Base-by-base conservation (phyloP, 2,888 invertebrate genomes). In the Drosophila greeni region DNA sequence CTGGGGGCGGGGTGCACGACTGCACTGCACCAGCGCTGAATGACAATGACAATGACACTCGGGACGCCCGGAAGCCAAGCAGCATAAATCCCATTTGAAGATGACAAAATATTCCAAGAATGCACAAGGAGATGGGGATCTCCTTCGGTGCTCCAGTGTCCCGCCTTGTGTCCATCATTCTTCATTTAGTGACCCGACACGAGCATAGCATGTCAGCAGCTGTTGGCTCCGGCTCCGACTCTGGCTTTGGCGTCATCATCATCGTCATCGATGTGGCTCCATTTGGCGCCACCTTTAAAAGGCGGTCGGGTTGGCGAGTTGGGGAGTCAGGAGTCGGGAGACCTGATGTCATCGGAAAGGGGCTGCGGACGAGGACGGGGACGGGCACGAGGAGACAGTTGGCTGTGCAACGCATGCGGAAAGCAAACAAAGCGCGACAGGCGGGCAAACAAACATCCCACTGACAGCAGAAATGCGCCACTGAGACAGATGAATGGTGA, bases 131-230 rank as follows among this genome's bases (percentile, higher is more conserved):
- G 24, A 16, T 2, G n/a, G 24, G 42, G 24, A 16, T 20, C 51
- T 31, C 52, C 14, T 43, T 29, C 36, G 34, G 31, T 24, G 24
- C 24, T 45, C 20, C n/a, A n/a, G 23, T 8, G 31, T 42, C 62
- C 31, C 54, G 61, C 55, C 33, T 48, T 71, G 55, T 73, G 73
- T 81, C 75, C 82, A 82, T 82, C 82, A 82, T 81, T 82, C 82
- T 82, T 82, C 85, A 82, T 82, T 85, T 82, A 76, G 74, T 84
- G 83, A 74, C 69, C 73, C 77, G 68, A 82, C 81, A 80, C 71
- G 64, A 76, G 65, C 64, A 68, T 55, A 70, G 77, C 67, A 59
- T 80, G 80, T 73, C 83, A 80, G 80, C 84, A 82, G 73, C 80
- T 76, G 66, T 34, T 61, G 48, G 39, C 49, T 34, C 39, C 12